These are phyloP conservation scores for Diadegma fenestrale DNA, from an alignment of 2,888 invertebrate species.

Conservation along the genomic window DNA sequence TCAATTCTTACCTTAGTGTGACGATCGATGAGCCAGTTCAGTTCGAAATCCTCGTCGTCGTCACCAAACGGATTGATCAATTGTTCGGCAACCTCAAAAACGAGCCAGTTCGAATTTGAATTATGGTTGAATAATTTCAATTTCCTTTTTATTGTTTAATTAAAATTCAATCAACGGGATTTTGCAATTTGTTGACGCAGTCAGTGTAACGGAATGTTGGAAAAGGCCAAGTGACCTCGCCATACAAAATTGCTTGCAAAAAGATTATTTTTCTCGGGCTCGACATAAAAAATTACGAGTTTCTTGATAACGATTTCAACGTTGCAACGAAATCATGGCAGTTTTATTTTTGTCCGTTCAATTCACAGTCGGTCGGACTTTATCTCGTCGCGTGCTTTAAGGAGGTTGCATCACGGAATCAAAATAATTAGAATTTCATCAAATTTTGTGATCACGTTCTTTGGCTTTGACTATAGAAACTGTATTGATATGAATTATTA, in stretches of 20 bases:
- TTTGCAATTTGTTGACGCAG: background rate
- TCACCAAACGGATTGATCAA: constrained; percentile 89
- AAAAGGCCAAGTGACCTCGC: background rate
- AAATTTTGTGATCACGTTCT: too few species aligned
- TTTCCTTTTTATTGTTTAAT: background rate
- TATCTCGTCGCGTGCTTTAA: constrained; percentile 44
- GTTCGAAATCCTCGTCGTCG: constrained; percentile 88
- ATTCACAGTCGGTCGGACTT: background rate
- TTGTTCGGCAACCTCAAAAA: constrained; percentile 87
- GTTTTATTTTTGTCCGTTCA: constrained; percentile 8
- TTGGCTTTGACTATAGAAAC: too few species aligned
- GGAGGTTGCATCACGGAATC: too few species aligned
- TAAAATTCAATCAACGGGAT: background rate
- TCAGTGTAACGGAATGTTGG: background rate
- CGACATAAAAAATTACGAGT: constrained; percentile 7
- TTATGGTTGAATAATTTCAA: background rate
- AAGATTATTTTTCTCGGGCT: background rate
- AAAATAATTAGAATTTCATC: too few species aligned
- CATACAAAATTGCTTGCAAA: background rate
- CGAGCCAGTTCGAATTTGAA: background rate
- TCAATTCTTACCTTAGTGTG: constrained; percentile 87
- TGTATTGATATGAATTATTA: too few species aligned
- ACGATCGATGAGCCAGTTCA: constrained; percentile 88
- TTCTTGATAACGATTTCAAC: background rate
- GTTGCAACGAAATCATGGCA: background rate